Conservation (phyloP, 2,797 vertebrate species). For the Rachycentron canadum region DNA sequence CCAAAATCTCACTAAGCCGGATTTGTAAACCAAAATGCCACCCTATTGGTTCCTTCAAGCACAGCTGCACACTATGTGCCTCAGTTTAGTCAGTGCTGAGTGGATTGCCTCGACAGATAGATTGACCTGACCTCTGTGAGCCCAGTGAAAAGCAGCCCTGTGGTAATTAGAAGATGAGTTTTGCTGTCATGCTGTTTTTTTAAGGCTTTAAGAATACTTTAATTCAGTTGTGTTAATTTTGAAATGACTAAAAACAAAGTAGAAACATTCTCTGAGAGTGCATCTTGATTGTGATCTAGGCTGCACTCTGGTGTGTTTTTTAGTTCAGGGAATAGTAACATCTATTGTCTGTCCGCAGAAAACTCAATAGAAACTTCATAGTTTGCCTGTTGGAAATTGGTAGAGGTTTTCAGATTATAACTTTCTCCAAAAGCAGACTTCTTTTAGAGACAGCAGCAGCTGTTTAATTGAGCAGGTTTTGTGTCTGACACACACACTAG, state of each 20-base stretch:
- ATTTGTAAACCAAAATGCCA: constrained; percentile 74
- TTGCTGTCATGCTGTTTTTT: constrained; percentile 24
- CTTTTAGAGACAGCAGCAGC: constrained; percentile 26
- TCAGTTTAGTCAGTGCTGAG: constrained; percentile 46
- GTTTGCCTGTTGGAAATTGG: constrained; percentile 16
- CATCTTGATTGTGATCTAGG: not conserved
- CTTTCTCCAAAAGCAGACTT: constrained; percentile 17
- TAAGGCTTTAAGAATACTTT: constrained; percentile 12
- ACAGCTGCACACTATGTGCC: constrained; percentile 54
- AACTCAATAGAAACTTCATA: constrained; percentile 8
- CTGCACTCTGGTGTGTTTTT: not conserved
- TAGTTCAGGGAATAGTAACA: not conserved
- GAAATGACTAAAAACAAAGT: constrained; percentile 7
- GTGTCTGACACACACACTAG: not conserved
- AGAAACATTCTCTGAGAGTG: not conserved
- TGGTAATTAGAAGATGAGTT: constrained; percentile 57
- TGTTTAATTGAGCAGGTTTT: constrained; percentile 34
- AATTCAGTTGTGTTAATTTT: constrained; percentile 15
- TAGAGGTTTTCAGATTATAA: not conserved
- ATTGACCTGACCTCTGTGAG: constrained; percentile 57
- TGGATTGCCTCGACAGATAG: constrained; percentile 61
- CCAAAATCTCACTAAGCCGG: constrained; percentile 77
- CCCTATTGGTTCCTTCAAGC: constrained; percentile 31
- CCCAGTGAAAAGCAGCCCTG: constrained; percentile 49
- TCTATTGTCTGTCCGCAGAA: constrained; percentile 24